phyloP scores from a whole-genome alignment of 2,888 invertebrate genomes.

The Tuberolachnus salignus region DNA sequence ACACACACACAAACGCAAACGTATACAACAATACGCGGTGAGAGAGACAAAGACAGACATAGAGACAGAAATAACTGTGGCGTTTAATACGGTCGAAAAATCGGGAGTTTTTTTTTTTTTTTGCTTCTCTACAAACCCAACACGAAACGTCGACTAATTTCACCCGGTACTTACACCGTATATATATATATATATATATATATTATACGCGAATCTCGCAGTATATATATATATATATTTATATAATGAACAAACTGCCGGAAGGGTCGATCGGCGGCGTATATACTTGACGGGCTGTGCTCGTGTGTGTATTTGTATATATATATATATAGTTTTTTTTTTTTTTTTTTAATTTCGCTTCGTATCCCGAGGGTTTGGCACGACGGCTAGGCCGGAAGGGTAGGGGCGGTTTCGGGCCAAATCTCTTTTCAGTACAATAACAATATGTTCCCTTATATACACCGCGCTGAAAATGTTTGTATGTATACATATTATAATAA shows the following conservation, averaged over 20 bases:
- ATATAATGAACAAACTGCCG: conserved; percentile 50
- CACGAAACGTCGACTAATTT: no score
- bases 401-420: conserved; percentile 38
- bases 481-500: no score
- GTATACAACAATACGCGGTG: neutral
- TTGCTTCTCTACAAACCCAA: no score
- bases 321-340: no score
- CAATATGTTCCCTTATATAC: no score
- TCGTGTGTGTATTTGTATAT: conserved; percentile 19
- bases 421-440: conserved; percentile 54
- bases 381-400: neutral
- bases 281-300: no score
- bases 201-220: neutral
- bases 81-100: no score
- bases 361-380: conserved; percentile 10
- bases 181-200: neutral
- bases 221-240: neutral
- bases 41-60: no score
- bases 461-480: no score
- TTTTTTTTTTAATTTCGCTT: conserved; percentile 46
- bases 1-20: neutral
- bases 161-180: no score
- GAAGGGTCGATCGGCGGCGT: conserved; percentile 36
- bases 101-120: no score
- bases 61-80: no score